Conservation (phyloP, 2,113 vertebrate genomes). For the Numenius arquata region DNA sequence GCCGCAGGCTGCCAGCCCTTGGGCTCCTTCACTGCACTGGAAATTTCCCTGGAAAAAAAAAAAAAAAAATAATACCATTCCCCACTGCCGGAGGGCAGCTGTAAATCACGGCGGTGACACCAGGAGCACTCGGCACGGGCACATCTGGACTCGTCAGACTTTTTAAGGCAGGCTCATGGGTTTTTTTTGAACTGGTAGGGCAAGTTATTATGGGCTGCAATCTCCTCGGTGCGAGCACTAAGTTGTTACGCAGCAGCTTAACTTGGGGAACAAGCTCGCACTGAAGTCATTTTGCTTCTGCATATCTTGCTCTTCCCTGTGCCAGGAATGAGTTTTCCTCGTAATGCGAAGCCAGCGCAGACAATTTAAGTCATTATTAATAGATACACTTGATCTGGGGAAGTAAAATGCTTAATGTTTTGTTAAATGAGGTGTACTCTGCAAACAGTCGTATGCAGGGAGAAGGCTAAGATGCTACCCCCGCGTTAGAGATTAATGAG, state of each 20-base stretch:
- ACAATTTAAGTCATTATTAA: slow-evolving; percentile 62
- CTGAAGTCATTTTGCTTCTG: neutral
- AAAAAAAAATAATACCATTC: neutral
- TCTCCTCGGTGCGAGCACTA: fast-evolving
- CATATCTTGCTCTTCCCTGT: neutral
- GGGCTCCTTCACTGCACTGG: fast-evolving
- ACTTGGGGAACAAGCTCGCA: fast-evolving
- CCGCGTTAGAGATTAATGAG: neutral
- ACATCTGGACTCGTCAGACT: neutral
- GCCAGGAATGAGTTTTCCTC: slow-evolving; percentile 34
- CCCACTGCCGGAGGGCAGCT: neutral
- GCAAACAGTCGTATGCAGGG: neutral
- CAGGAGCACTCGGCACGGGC: neutral
- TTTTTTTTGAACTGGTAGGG: neutral
- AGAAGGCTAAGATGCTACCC: neutral
- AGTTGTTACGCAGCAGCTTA: neutral
- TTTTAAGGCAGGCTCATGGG: neutral
- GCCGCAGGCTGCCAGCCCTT: neutral
- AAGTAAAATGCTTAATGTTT: slow-evolving; percentile 41
- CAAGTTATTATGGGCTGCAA: neutral
- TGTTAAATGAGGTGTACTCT: slow-evolving; percentile 64
- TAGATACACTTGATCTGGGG: slow-evolving; percentile 50
- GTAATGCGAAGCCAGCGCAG: slow-evolving; percentile 9
- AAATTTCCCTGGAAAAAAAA: neutral
- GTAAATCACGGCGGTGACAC: neutral